These are phyloP conservation scores for Thinocorus orbignyianus DNA, from an alignment of 2,113 vertebrate species.

Conservation along the genomic window DNA sequence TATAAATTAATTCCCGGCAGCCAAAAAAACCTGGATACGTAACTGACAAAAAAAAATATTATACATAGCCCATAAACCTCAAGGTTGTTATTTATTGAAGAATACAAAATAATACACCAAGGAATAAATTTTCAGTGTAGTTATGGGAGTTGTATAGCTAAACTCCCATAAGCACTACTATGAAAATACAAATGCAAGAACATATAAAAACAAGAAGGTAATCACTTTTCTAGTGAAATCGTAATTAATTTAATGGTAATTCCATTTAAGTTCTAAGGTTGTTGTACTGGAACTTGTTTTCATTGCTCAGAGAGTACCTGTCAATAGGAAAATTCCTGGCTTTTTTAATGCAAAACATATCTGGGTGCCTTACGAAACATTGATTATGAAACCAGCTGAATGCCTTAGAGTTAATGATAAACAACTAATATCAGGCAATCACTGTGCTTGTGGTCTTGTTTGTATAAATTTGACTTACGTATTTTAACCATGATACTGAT, in stretches of 20 bases:
- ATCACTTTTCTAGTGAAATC: neutral
- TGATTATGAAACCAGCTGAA: neutral
- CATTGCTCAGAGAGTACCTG: neutral
- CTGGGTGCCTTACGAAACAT: neutral
- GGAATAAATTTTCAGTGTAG: slow-evolving; percentile 12
- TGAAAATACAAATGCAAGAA: neutral
- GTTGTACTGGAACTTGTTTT: neutral
- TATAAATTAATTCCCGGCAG: slow-evolving; percentile 39
- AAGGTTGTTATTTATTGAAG: slow-evolving; percentile 31
- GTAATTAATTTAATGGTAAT: neutral
- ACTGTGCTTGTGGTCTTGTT: neutral
- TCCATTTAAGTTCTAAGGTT: neutral
- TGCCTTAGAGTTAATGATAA: neutral
- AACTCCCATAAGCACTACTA: neutral
- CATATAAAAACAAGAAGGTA: neutral
- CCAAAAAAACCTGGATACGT: neutral
- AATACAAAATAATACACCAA: slow-evolving; percentile 24
- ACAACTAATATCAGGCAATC: neutral
- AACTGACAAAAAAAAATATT: neutral
- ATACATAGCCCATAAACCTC: neutral
- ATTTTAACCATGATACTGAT: neutral
- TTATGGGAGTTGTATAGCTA: neutral
- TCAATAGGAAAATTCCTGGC: neutral
- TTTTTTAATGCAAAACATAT: neutral
- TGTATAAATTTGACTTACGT: neutral